phyloP scores from a whole-genome alignment of 2,797 vertebrate species.

The Liasis olivaceus region DNA sequence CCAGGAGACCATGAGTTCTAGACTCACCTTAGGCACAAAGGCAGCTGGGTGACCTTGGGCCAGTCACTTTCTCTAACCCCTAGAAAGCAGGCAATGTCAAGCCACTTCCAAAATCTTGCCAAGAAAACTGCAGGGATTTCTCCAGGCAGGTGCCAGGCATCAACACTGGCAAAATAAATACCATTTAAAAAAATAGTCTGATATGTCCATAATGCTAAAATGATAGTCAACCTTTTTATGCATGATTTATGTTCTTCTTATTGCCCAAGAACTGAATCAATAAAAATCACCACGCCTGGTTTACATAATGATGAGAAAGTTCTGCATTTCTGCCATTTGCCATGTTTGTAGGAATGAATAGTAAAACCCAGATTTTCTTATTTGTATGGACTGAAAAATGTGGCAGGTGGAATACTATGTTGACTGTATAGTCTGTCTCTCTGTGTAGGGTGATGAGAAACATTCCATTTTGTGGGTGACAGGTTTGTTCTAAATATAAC shows the following conservation, averaged over 20 bases:
- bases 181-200: conserved; percentile 41
- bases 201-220: conserved; percentile 51
- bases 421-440: neutral
- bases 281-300: conserved; percentile 60
- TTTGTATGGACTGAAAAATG: neutral
- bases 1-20: no score
- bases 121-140: neutral
- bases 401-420: neutral
- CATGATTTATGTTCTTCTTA: conserved; percentile 61
- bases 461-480: neutral
- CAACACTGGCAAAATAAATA: neutral
- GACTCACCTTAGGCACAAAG: no score
- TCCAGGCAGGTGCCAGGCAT: neutral
- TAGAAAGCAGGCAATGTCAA: neutral
- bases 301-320: conserved; percentile 57
- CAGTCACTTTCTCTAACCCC: no score
- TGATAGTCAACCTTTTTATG: conserved; percentile 65
- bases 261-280: conserved; percentile 55
- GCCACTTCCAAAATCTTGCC: neutral
- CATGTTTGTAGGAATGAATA: conserved; percentile 39
- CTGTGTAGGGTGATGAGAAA: neutral
- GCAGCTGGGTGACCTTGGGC: no score
- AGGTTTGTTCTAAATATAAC: conserved; percentile 5
- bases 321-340: conserved; percentile 42
- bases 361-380: conserved; percentile 43